Evolutionary conservation across 2,888 invertebrate genomes (phyloP), one percentile per base, ranked within the genome.

Genomic region (Thymelicus acteon): DNA sequence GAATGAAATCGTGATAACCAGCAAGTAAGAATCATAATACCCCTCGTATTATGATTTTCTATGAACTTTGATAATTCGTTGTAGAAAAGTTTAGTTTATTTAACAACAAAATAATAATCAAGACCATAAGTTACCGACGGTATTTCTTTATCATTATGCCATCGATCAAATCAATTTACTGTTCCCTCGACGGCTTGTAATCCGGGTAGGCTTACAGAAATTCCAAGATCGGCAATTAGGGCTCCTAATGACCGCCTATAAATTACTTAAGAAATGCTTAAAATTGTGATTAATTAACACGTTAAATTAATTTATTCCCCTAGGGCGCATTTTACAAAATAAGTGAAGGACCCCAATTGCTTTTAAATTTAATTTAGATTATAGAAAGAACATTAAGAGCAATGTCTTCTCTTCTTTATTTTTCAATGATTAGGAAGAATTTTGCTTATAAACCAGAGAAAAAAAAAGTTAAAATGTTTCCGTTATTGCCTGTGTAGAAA

Each of bases 221-320:
- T 84, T 80, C 80, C 82, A 76, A 77, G 79, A 80, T 78, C 80
- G 77, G 85, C 85, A 85, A 89, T 90, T 90, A 90, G 81, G 77
- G 79, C n/a, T 58, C 78, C 82, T 89, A 89, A 90, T 85, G 87
- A 83, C 79, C 79, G 75, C 72, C 76, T 72, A 80, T 82, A 84
- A 88, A 85, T 85, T 86, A 78, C 74, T 75, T 77, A 78, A 81
- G 78, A 73, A 77, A 78, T 76, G 75, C 71, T 77, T 82, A 77
- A 77, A 79, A 78, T 78, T 81, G 78, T 82, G 81, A 84, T 84
- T 86, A 83, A 86, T 87, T 85, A 82, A 77, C 77, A 75, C 77
- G 75, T 77, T 73, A 54, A 54, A 72, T 73, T 75, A 75, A 78
- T 77, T 73, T 47, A 47, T 66, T 58, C 37, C n/a, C 31, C n/a